A percentile compares a stretch with the other conserved stretches of the same genome.
phyloP scores from a whole-genome alignment of 2,113 vertebrate species.

The Pelodiscus sinensis region DNA sequence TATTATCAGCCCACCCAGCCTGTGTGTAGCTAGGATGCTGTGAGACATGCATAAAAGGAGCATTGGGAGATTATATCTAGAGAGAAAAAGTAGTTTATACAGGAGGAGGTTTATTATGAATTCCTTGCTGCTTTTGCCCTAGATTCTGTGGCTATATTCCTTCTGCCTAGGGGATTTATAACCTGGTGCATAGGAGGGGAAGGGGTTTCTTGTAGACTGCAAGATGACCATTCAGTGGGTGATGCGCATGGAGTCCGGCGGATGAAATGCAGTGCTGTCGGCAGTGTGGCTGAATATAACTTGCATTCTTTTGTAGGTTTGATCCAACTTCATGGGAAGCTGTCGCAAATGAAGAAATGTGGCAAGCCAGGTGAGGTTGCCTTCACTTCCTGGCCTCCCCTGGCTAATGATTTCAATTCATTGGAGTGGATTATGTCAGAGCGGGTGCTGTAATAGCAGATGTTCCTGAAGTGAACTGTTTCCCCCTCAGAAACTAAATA shows the following conservation, averaged over 20 bases:
- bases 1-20: background rate
- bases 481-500: background rate
- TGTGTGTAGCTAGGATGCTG: background rate
- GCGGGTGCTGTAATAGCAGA: background rate
- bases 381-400: constrained; percentile 4
- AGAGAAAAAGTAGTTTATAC: background rate
- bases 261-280: rapidly evolving
- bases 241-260: background rate
- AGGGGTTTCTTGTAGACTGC: background rate
- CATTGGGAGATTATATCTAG: background rate
- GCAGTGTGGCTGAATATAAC: constrained; percentile 16
- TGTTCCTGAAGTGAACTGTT: background rate
- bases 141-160: background rate
- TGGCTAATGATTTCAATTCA: background rate
- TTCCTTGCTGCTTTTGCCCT: background rate
- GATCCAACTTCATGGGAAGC: constrained; percentile 92
- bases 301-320: constrained; percentile 83
- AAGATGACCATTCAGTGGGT: background rate
- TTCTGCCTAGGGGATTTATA: background rate
- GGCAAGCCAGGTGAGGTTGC: constrained; percentile 94
- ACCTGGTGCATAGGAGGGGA: background rate
- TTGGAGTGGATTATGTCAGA: constrained; percentile 31
- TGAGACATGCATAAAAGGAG: background rate
- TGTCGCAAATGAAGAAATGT: constrained; percentile 98
- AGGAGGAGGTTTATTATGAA: background rate